These are phyloP conservation scores for Tokudaia tokunoshimensis DNA, from an alignment of 2,797 vertebrate genomes.

Conservation along the genomic window DNA sequence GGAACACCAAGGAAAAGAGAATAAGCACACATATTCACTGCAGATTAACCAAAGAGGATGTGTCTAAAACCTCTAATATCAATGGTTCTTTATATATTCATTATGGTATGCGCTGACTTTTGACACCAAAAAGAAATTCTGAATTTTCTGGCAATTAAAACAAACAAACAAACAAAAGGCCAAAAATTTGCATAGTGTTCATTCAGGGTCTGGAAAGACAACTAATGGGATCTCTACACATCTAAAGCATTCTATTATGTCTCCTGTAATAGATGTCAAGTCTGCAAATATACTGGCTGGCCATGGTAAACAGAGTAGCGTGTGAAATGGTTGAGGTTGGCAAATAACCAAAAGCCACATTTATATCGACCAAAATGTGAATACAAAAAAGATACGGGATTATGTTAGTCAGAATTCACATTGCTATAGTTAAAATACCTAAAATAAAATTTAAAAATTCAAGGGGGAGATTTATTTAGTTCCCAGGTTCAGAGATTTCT, in stretches of 20 bases:
- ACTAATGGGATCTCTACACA: accelerated
- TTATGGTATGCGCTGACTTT: background rate
- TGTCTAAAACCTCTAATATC: background rate
- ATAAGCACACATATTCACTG: background rate
- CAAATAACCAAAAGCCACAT: background rate
- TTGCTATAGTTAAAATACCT: background rate
- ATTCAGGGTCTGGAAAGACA: background rate
- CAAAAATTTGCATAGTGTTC: background rate
- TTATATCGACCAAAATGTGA: background rate
- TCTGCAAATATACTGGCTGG: background rate
- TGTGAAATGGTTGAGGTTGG: background rate
- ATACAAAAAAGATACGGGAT: background rate
- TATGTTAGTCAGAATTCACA: background rate
- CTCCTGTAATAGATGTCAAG: background rate
- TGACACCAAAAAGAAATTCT: background rate
- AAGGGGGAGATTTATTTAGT: background rate
- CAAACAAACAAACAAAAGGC: background rate
- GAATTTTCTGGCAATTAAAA: background rate
- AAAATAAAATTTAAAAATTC: background rate
- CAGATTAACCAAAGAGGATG: background rate
- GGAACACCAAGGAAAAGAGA: no score
- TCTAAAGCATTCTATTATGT: background rate
- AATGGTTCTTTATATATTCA: background rate
- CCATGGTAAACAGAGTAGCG: background rate
- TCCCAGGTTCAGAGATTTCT: background rate